phyloP scores from a whole-genome alignment of 2,888 invertebrate species.

The Gonocerus acuteangulatus region DNA sequence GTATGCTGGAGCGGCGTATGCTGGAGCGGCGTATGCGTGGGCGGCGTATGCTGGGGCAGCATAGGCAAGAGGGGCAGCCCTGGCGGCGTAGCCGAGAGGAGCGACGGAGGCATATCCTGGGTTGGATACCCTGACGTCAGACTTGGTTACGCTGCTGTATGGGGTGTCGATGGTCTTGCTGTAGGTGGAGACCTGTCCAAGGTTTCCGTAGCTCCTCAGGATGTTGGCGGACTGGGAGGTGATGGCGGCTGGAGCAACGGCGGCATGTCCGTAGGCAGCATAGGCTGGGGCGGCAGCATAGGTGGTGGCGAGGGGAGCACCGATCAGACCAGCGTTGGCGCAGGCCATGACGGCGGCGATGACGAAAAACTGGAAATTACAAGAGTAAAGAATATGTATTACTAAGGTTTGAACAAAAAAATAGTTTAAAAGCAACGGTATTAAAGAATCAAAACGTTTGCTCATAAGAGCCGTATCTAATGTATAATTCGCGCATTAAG shows the following conservation, averaged over 20 bases:
- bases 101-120: conserved; percentile 43
- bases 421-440: no score
- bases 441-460: no score
- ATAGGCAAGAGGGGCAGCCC: conserved; percentile 41
- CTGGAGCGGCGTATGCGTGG: conserved; percentile 7
- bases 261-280: conserved; percentile 19
- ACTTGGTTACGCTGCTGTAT: conserved; percentile 54
- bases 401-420: no score
- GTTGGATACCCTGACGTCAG: conserved; percentile 53
- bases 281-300: conserved; percentile 29
- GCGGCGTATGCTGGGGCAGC: conserved; percentile 42
- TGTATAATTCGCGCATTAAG: no score
- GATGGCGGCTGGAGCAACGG: conserved; percentile 41
- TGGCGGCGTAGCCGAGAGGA: conserved; percentile 33
- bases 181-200: conserved; percentile 53
- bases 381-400: no score
- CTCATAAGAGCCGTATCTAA: no score
- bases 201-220: conserved; percentile 56
- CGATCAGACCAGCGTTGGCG: conserved; percentile 19
- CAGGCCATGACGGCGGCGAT: conserved; percentile 39
- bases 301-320: conserved; percentile 10
- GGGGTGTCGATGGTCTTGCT: conserved; percentile 54
- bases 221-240: conserved; percentile 55
- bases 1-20: conserved; percentile 34
- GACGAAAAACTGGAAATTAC: conserved; percentile 32